Conservation (phyloP, 2,113 vertebrate species). For the Hippocampus comes region DNA sequence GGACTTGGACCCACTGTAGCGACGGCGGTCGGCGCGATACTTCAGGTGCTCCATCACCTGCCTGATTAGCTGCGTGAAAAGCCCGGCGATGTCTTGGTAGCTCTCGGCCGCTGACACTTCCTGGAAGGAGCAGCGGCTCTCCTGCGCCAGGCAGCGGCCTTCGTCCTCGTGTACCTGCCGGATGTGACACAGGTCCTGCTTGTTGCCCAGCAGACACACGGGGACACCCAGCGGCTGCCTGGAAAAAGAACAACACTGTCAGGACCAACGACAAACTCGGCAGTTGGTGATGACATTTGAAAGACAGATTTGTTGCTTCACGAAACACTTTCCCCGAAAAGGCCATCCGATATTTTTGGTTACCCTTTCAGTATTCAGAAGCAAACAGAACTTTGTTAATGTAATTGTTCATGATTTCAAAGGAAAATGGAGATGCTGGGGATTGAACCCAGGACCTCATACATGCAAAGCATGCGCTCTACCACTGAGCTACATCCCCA, state of each 20-base stretch:
- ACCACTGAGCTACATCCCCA: slow-evolving; percentile 83
- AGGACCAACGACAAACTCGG: not conserved
- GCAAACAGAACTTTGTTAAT: too few species aligned
- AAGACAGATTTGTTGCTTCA: not conserved
- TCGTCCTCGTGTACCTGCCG: slow-evolving; percentile 74
- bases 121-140: slow-evolving; percentile 70
- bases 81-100: slow-evolving; percentile 71
- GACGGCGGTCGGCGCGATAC: slow-evolving; percentile 61
- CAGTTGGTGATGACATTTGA: too few species aligned
- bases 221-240: slow-evolving; percentile 63
- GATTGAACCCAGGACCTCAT: slow-evolving; percentile 82
- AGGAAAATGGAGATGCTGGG: slow-evolving; percentile 74
- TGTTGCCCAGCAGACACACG: slow-evolving; percentile 75
- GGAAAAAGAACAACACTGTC: slow-evolving; percentile 2
- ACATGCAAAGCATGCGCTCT: slow-evolving; percentile 84
- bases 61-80: slow-evolving; percentile 73
- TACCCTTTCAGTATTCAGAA: not conserved
- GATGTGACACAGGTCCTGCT: slow-evolving; percentile 74
- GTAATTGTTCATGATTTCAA: too few species aligned
- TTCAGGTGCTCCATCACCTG: slow-evolving; percentile 71
- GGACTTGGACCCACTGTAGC: slow-evolving; percentile 76
- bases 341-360: not conserved
- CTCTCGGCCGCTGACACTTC: slow-evolving; percentile 75
- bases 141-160: slow-evolving; percentile 63
- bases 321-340: not conserved